Percentiles rank a stretch among this genome's conserved stretches.
phyloP scores from a whole-genome alignment of 2,113 vertebrate genomes.

The Diadophis punctatus region DNA sequence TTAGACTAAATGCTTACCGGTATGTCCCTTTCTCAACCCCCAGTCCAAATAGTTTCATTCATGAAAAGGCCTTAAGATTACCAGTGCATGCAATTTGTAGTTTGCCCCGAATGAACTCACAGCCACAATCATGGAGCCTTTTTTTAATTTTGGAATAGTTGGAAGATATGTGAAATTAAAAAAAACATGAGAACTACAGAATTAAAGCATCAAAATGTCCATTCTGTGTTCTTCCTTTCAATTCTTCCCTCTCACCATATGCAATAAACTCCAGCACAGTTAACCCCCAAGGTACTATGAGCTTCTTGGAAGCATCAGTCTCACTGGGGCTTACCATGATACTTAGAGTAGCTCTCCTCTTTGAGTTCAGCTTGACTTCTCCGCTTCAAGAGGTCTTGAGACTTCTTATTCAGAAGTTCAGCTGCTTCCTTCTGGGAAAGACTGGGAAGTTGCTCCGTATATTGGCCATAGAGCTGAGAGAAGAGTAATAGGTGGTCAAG shows the following conservation, averaged over 20 bases:
- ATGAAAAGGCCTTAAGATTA: not conserved
- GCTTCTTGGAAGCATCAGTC: not conserved
- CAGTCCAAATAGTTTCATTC: not conserved
- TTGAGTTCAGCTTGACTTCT: slow-evolving; percentile 67
- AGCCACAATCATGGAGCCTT: not conserved
- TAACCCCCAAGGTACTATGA: not conserved
- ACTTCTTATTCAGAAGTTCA: slow-evolving; percentile 45
- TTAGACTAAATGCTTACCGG: not conserved
- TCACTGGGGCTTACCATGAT: slow-evolving; percentile 71
- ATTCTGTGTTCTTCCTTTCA: not conserved
- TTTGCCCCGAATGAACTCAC: not conserved
- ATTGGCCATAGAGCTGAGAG: slow-evolving; percentile 83
- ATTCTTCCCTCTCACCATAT: not conserved
- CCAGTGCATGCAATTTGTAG: not conserved
- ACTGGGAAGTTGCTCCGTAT: slow-evolving; percentile 80
- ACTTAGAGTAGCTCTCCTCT: slow-evolving; percentile 83
- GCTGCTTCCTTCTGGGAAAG: slow-evolving; percentile 72
- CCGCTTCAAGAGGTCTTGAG: slow-evolving; percentile 35
- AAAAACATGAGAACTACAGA: not conserved
- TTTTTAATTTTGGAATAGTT: not conserved
- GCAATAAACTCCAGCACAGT: not conserved
- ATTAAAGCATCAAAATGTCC: not conserved
- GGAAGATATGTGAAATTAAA: no score
- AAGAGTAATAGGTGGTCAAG: slow-evolving; percentile 23
- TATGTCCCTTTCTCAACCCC: not conserved